phyloP scores from a whole-genome alignment of 2,113 vertebrate species.

The Lepisosteus oculatus region DNA sequence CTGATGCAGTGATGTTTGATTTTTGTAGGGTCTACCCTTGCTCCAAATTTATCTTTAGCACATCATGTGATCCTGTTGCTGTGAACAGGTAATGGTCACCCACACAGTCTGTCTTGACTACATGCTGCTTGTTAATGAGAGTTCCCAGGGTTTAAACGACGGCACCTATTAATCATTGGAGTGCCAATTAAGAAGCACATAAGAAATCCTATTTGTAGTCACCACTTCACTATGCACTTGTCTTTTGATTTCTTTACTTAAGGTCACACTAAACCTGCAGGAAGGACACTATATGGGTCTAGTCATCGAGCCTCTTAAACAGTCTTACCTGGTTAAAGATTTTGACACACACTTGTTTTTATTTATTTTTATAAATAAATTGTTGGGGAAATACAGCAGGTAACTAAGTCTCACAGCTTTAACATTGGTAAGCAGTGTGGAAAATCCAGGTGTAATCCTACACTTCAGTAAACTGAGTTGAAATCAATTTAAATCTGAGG shows the following conservation, averaged over 20 bases:
- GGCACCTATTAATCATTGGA: constrained; percentile 55
- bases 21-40: constrained; percentile 23
- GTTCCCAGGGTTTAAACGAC: constrained; percentile 44
- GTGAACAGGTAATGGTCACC: constrained; percentile 43
- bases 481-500: constrained; percentile 8
- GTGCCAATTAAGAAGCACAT: constrained; percentile 59
- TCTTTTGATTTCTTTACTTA: not conserved
- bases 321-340: too few species aligned
- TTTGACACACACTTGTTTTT: too few species aligned
- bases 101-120: constrained; percentile 29
- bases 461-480: not conserved
- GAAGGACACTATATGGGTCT: too few species aligned
- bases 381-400: not conserved
- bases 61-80: constrained; percentile 34
- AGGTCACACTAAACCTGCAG: not conserved
- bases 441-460: constrained; percentile 4
- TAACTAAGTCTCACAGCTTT: too few species aligned
- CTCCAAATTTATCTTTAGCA: constrained; percentile 35
- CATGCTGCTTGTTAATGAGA: constrained; percentile 55
- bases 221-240: constrained; percentile 34
- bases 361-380: too few species aligned
- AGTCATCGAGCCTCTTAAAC: too few species aligned
- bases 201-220: constrained; percentile 41
- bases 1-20: constrained; percentile 20
- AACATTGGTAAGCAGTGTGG: not conserved